These are phyloP conservation scores for Cettia cetti DNA, from an alignment of 2,113 vertebrate genomes.

Conservation along the genomic window DNA sequence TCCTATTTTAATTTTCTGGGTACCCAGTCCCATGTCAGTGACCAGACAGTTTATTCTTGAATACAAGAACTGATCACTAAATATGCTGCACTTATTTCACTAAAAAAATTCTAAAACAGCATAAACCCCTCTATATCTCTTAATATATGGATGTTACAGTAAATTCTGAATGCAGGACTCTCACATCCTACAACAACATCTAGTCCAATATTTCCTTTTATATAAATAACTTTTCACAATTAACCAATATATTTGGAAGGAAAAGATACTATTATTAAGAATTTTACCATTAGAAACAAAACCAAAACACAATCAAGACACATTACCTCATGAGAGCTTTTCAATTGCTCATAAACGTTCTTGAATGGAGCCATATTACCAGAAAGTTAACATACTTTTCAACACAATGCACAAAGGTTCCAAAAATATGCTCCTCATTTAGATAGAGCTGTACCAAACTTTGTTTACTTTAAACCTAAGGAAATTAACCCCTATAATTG, in stretches of 20 bases:
- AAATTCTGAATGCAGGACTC: not conserved
- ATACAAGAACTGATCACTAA: not conserved
- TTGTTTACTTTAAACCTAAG: not conserved
- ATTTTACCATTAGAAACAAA: not conserved
- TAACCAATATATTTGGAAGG: not conserved
- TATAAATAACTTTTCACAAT: not conserved
- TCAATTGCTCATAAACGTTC: not conserved
- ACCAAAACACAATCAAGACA: not conserved
- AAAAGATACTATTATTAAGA: not conserved
- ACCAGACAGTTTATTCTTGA: not conserved
- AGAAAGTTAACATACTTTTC: not conserved
- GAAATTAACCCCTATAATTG: not conserved
- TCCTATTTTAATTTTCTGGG: not conserved
- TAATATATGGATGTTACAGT: not conserved
- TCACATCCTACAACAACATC: not conserved
- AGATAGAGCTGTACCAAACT: not conserved
- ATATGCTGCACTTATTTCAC: not conserved
- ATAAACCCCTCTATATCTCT: not conserved
- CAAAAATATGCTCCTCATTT: not conserved
- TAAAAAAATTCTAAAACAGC: not conserved
- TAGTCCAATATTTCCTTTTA: not conserved
- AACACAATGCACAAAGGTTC: not conserved
- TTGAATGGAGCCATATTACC: not conserved
- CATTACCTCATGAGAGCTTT: not conserved
- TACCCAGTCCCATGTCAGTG: not conserved